These are phyloP conservation scores for Meloidogyne chitwoodi DNA, from an alignment of 1,140 invertebrate genomes.

Conservation along the genomic window DNA sequence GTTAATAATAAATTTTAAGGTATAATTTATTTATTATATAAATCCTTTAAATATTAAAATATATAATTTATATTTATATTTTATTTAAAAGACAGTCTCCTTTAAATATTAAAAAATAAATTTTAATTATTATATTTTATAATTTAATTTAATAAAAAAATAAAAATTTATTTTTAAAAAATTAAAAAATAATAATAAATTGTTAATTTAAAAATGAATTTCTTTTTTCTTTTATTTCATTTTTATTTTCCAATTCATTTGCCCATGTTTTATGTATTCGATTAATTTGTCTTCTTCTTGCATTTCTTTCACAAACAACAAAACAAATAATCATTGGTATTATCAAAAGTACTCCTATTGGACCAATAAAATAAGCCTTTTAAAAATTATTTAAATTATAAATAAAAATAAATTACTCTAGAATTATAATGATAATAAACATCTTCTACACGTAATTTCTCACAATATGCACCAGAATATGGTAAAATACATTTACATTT, in stretches of 20 bases:
- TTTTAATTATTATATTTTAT: too few relatives aligned
- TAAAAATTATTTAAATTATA: background rate
- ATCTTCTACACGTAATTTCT: conserved; percentile 17
- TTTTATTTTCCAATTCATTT: background rate
- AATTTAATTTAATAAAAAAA: too few relatives aligned
- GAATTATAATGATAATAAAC: conserved; percentile 27
- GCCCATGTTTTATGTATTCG: background rate
- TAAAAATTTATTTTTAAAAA: too few relatives aligned
- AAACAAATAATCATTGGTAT: conserved; percentile 23
- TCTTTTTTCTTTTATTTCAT: background rate
- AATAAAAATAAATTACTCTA: background rate
- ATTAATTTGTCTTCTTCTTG: conserved; percentile 10
- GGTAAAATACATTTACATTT: conserved; percentile 22
- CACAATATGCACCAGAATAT: conserved; percentile 26
- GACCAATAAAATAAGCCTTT: conserved; percentile 19
- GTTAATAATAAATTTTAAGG: too few relatives aligned
- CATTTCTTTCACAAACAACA: conserved; percentile 15
- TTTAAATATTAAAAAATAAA: too few relatives aligned
- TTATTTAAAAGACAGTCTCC: too few relatives aligned
- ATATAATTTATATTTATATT: too few relatives aligned
- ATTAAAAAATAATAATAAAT: too few relatives aligned
- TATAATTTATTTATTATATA: too few relatives aligned
- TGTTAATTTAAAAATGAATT: background rate
- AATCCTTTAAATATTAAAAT: too few relatives aligned
- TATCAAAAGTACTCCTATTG: conserved; percentile 19